Evolutionary conservation across 2,797 vertebrate species (phyloP).

Genomic region (Ctenopoma multispine): DNA sequence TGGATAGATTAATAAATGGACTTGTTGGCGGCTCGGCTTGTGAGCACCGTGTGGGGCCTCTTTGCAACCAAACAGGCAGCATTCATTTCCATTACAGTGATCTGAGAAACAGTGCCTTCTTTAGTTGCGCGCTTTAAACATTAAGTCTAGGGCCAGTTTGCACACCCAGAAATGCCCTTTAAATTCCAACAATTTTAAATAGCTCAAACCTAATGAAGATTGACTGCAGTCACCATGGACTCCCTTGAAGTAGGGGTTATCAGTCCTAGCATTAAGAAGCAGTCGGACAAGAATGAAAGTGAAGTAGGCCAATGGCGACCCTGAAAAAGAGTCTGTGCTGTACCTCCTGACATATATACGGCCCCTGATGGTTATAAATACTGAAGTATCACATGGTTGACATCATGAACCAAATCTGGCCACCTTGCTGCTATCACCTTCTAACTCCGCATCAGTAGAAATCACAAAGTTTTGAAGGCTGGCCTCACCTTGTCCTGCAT

Average conservation of each 20-base stretch:
- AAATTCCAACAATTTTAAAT: conserved; percentile 1
- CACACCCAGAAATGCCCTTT: neutral
- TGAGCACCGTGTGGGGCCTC: conserved; percentile 45
- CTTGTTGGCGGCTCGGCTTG: conserved; percentile 40
- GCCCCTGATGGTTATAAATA: conserved; percentile 84
- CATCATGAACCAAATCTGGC: conserved; percentile 81
- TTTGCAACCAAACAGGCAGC: conserved; percentile 44
- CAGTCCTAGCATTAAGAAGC: conserved; percentile 50
- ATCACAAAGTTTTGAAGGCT: conserved; percentile 82
- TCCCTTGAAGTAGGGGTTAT: conserved; percentile 35
- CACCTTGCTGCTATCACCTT: conserved; percentile 76
- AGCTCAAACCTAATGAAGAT: neutral
- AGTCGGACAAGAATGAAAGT: conserved; percentile 66
- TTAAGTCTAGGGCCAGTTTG: neutral
- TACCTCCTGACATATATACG: conserved; percentile 78
- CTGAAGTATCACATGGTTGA: conserved; percentile 75
- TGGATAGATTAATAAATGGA: neutral
- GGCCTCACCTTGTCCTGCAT: conserved; percentile 83
- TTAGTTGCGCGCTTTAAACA: neutral
- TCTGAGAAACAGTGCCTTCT: conserved; percentile 6
- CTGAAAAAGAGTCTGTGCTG: conserved; percentile 69
- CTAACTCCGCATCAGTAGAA: conserved; percentile 68
- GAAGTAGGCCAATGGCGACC: conserved; percentile 80
- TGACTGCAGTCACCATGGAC: neutral
- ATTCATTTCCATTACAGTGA: conserved; percentile 22